Evolutionary conservation across 2,888 invertebrate species (phyloP), one percentile per base, ranked within the genome.

Genomic region (Tineola bisselliella): DNA sequence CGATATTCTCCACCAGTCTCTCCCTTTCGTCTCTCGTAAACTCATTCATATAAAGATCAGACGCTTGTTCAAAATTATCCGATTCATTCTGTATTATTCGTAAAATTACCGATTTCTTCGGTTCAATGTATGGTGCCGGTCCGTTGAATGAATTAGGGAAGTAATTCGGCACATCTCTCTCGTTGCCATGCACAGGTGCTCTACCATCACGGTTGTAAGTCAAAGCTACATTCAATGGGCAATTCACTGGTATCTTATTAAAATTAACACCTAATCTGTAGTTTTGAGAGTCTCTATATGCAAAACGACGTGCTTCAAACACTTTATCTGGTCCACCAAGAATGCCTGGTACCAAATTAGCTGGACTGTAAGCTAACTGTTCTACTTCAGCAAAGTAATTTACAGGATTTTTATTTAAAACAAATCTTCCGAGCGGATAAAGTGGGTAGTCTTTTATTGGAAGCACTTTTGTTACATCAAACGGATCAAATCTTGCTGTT

Each of bases 371-470:
- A 0, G 96, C 97, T 59, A 94, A 77, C 78, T 97, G 96, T 76
- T 97, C 97, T 44, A 97, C 93, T 79, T 97, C 96, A 13, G 94
- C 91, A 73, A 96, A 97, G 77, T 96, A 96, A 75, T 97, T 96
- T 61, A 89, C 89, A 0, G 97, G 94, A 78, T 97, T 97, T 64
- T 92, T 90, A 76, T 97, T 92, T 38, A 98, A 84, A 0, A 93
- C 92, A 66, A 97, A 72, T 74, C 91, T 91, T 1, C 97, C 97
- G 0, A 96, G 91, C 0, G 91, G 93, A 63, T 93, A 91, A 61
- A 97, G 80, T 0, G 97, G 97, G 78, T 87, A 97, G 1, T 95
- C 93, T 38, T 84, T 81, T 61, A 65, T 78, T 0, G 95, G 91
- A 93, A 97, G 94, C 0, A 94, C 87, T 88, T 95, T 96, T 0